Evolutionary conservation across 2,797 vertebrate species (phyloP).

Genomic region (Glossophaga mutica): DNA sequence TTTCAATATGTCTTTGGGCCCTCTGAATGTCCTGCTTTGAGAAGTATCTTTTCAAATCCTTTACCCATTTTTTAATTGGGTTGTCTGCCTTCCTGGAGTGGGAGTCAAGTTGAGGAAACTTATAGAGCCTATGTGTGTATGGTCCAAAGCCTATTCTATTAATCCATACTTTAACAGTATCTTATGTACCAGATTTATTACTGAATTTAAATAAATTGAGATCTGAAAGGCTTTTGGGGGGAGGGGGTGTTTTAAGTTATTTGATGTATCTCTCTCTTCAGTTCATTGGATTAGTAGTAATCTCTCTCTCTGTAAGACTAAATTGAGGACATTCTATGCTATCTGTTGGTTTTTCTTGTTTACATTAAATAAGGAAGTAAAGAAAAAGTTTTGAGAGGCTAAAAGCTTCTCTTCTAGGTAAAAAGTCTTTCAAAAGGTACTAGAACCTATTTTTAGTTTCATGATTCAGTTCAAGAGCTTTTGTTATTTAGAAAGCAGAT

Average conservation of each 20-base stretch:
- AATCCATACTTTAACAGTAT: neutral
- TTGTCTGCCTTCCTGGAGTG: no score
- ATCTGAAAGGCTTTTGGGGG: neutral
- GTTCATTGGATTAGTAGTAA: neutral
- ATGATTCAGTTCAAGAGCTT: neutral
- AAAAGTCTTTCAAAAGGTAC: neutral
- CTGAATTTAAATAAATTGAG: neutral
- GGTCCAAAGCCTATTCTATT: neutral
- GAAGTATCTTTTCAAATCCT: no score
- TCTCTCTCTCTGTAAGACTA: neutral
- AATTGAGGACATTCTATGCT: neutral
- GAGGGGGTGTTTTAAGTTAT: neutral
- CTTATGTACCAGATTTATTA: neutral
- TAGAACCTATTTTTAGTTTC: slow-evolving; percentile 9
- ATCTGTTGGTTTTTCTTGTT: neutral
- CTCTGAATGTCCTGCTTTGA: no score
- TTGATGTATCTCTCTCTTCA: neutral
- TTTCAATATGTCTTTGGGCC: no score
- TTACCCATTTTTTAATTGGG: no score
- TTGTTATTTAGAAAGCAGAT: slow-evolving; percentile 56
- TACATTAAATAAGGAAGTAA: neutral
- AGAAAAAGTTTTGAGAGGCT: neutral
- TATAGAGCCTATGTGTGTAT: neutral
- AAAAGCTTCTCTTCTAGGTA: neutral
- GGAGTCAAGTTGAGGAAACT: neutral